These are phyloP conservation scores for Scaptomyza flava DNA, from an alignment of 2,888 invertebrate genomes.

Conservation along the genomic window DNA sequence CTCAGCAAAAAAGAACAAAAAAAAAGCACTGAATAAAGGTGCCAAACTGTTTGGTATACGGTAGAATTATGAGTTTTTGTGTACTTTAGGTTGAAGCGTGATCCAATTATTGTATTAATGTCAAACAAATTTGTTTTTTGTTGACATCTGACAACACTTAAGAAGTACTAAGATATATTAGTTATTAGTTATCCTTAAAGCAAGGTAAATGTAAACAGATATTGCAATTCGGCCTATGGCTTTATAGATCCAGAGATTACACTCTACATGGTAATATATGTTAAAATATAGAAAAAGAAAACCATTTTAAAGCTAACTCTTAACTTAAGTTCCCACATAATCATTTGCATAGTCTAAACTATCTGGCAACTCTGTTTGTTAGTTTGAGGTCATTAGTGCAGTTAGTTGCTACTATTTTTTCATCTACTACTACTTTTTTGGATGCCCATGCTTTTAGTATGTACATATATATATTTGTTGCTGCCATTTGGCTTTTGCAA, in stretches of 20 bases:
- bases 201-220: too few relatives aligned
- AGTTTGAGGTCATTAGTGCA: conserved; percentile 36
- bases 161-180: neutral
- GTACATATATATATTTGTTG: neutral
- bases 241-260: too few relatives aligned
- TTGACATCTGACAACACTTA: neutral
- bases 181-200: too few relatives aligned
- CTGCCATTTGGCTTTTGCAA: conserved; percentile 56
- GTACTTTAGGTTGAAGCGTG: neutral
- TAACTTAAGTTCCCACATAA: too few relatives aligned
- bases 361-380: conserved; percentile 45
- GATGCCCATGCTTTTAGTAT: conserved; percentile 19
- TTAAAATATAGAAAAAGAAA: too few relatives aligned
- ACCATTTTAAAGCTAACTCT: too few relatives aligned
- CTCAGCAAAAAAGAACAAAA: neutral
- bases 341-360: neutral
- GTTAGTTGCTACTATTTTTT: conserved; percentile 44
- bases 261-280: too few relatives aligned
- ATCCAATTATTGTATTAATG: neutral
- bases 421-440: conserved; percentile 61
- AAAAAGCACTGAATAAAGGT: conserved; percentile 2
- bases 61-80: conserved; percentile 2
- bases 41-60: neutral
- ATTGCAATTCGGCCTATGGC: too few relatives aligned
- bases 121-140: neutral